Evolutionary conservation across 1,140 invertebrate genomes (phyloP), one percentile per base, ranked within the genome.

Genomic region (Leptopilina clavipes): DNA sequence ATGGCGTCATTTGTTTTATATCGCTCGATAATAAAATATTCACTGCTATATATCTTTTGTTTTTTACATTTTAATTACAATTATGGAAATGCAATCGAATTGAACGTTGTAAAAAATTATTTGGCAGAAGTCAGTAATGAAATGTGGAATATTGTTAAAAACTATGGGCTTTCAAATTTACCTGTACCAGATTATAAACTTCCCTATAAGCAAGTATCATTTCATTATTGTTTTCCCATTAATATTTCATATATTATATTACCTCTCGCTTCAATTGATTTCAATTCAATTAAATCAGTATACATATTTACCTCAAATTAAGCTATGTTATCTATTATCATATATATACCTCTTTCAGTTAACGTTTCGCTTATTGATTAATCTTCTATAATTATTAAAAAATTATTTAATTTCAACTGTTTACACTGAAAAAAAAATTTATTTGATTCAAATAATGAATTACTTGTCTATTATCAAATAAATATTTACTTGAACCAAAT

Each of bases 91-190:
- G n/a, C 48, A 1, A 37, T 37, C 31, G 59, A 65, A 12, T 10
- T 6, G 1, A n/a, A 65, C n/a, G 59, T 37, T n/a, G 25, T 12
- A 22, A 31, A 65, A 7, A 65, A 12, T 31, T 65, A 65, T n/a
- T 14, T 65, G 7, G 11, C 22, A 17, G 59, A 65, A 6, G 19
- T 65, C 25, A 65, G 25, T 8, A 65, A 14, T 22, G 5, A 11
- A 14, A 65, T 65, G 22, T 65, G 59, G 59, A 12, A 37, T n/a
- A 65, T 31, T 65, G 22, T 65, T 65, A 65, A 65, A 31, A 31
- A 65, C 19, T 65, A 65, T 31, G 59, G 59, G n/a, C 22, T 65
- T n/a, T 65, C 59, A n/a, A 65, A 65, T 37, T 65, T 65, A 65
- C 59, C 59, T 0, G 59, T 65, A 3, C 59, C 59, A 6, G 59